These are phyloP conservation scores for Caenorhabditis sp. DNA, from an alignment of 2,888 invertebrate genomes.

Conservation along the genomic window DNA sequence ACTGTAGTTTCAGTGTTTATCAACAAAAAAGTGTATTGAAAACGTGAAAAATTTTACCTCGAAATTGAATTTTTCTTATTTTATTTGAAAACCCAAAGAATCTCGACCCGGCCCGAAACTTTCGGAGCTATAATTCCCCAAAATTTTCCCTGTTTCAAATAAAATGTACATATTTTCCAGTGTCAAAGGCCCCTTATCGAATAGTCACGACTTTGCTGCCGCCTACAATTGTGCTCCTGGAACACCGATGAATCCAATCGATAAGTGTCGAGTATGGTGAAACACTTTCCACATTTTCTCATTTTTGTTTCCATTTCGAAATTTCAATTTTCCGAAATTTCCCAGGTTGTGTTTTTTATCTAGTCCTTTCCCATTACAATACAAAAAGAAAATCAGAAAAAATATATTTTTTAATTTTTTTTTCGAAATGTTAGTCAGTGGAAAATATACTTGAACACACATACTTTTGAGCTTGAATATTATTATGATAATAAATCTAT, in stretches of 20 bases:
- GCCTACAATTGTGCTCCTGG: conserved; percentile 87
- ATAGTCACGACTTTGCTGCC: conserved; percentile 84
- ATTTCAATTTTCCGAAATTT: conserved; percentile 1
- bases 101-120: too few species aligned
- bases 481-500: not conserved
- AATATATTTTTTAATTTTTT: not conserved
- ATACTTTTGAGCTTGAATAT: conserved; percentile 2
- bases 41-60: too few species aligned
- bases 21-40: too few species aligned
- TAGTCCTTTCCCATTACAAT: conserved; percentile 13
- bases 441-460: conserved; percentile 3
- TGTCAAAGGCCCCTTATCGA: conserved; percentile 89
- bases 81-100: too few species aligned
- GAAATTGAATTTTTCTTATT: too few species aligned
- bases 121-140: too few species aligned
- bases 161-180: conserved; percentile 71
- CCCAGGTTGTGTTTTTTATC: conserved; percentile 6
- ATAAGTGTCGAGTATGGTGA: conserved; percentile 69
- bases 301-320: conserved; percentile 1
- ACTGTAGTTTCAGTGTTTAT: too few species aligned
- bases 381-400: conserved; percentile 1
- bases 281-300: not conserved
- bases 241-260: conserved; percentile 87
- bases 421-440: not conserved
- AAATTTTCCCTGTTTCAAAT: too few species aligned